Conservation (phyloP, 2,888 invertebrate species). For the Chromoteleia sp. region DNA sequence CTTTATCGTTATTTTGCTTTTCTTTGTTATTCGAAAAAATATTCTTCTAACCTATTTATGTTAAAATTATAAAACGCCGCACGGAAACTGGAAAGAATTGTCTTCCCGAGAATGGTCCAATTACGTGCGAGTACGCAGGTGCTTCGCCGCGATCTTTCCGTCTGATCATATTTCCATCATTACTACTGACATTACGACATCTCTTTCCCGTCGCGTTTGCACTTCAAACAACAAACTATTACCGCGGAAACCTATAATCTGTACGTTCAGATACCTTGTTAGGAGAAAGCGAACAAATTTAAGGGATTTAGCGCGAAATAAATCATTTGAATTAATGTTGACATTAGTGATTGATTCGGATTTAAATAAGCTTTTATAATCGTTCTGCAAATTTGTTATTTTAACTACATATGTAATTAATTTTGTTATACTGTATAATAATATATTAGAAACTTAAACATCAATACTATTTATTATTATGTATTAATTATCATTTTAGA, state of each 20-base stretch:
- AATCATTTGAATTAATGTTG: too few species aligned
- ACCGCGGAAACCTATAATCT: neutral
- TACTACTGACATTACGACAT: slow-evolving; percentile 36
- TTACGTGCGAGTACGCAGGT: slow-evolving; percentile 24
- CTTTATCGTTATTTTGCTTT: too few species aligned
- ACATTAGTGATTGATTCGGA: too few species aligned
- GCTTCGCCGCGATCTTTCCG: slow-evolving; percentile 17
- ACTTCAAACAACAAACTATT: slow-evolving; percentile 5
- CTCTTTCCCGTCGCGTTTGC: neutral
- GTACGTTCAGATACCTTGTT: neutral
- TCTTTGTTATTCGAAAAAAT: slow-evolving; percentile 9
- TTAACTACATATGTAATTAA: too few species aligned
- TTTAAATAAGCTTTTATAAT: too few species aligned
- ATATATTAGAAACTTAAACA: too few species aligned
- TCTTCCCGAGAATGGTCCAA: slow-evolving; percentile 25
- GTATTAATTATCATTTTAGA: too few species aligned
- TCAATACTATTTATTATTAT: too few species aligned
- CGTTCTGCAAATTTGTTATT: too few species aligned
- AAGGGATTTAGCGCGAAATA: too few species aligned
- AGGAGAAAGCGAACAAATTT: too few species aligned
- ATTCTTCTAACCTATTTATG: slow-evolving; percentile 1
- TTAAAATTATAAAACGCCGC: slow-evolving; percentile 23
- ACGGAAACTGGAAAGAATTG: slow-evolving; percentile 37
- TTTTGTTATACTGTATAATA: too few species aligned
- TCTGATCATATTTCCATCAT: slow-evolving; percentile 48